Conservation (phyloP, 2,888 invertebrate species). For the Polyploca ridens region DNA sequence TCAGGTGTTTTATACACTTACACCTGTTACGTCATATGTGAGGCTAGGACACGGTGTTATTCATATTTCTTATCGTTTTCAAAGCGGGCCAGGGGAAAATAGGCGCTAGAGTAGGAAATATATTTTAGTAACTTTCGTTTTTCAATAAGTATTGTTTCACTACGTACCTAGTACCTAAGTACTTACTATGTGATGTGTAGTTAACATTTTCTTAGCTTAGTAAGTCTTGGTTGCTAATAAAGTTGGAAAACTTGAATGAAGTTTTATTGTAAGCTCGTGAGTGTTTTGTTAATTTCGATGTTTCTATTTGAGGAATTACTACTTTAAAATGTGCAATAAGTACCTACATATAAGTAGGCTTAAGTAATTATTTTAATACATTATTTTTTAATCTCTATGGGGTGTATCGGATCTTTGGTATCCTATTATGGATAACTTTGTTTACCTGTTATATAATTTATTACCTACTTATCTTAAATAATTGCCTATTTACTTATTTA, state of each 20-base stretch:
- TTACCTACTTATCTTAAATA: no score
- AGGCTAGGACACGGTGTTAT: constrained; percentile 58
- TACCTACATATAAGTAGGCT: no score
- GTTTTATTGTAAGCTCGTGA: not conserved
- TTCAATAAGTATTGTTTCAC: constrained; percentile 46
- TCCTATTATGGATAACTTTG: no score
- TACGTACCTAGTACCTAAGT: not conserved
- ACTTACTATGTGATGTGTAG: not conserved
- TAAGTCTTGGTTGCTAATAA: not conserved
- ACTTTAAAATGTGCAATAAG: no score
- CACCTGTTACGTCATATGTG: constrained; percentile 80
- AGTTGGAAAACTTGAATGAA: not conserved
- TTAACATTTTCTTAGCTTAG: not conserved
- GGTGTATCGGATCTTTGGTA: no score
- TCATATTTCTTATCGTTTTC: constrained; percentile 65
- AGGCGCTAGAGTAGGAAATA: constrained; percentile 40
- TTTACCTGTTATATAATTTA: no score
- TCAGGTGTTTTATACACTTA: constrained; percentile 74
- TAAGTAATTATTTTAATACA: no score
- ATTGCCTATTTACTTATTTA: no score
- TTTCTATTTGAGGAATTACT: no score
- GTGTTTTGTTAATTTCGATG: no score
- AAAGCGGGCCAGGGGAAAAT: constrained; percentile 46
- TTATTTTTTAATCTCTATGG: no score
- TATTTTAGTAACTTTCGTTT: constrained; percentile 45